Evolutionary conservation across 2,113 vertebrate species (phyloP), one percentile per base, ranked within the genome.

Genomic region (Sisor rabdophorus): DNA sequence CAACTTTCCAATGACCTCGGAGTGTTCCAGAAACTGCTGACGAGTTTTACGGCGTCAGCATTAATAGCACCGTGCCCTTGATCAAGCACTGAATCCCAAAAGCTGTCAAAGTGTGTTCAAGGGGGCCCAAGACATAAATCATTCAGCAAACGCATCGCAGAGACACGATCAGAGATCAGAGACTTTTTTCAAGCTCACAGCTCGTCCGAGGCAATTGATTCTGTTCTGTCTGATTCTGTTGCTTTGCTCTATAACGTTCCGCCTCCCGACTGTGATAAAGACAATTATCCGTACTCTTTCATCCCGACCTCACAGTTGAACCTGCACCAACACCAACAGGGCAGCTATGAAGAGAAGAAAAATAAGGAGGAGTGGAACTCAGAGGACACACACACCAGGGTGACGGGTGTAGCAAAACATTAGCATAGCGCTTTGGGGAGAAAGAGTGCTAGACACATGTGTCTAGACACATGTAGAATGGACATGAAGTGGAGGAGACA

Each of bases 331-430:
- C 55, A 71, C 79, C 63, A 70, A 79, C 78, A 82, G 76, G 55
- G 76, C 59, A 17, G 47, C 58, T 40, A 55, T 17, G 15, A 65
- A n/a, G 13, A 24, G 20, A 12, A 40, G 26, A 15, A 30, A 6
- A 4, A 59, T 22, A 11, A 20, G 26, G 58, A 32, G 59, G 15
- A 61, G 28, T 10, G 40, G 32, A 16, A 48, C 72, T 30, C 54
- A n/a, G 24, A 61, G 56, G 16, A 55, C 53, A 24, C 64, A 24
- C 64, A 26, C 40, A 47, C 76, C 40, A 19, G 50, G 78, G 81
- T 78, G 80, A 78, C 52, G 58, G 79, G 78, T 73, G 78, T 47
- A 70, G 75, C 59, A 80, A 81, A 80, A 83, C 70, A 83, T 78
- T 81, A 81, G 73, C n/a, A 7, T 61, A 81, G 28, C 13, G 13